Percentiles rank a stretch among this genome's conserved stretches.
Conservation (phyloP, 2,888 invertebrate species). For the Pandemis heparana region DNA sequence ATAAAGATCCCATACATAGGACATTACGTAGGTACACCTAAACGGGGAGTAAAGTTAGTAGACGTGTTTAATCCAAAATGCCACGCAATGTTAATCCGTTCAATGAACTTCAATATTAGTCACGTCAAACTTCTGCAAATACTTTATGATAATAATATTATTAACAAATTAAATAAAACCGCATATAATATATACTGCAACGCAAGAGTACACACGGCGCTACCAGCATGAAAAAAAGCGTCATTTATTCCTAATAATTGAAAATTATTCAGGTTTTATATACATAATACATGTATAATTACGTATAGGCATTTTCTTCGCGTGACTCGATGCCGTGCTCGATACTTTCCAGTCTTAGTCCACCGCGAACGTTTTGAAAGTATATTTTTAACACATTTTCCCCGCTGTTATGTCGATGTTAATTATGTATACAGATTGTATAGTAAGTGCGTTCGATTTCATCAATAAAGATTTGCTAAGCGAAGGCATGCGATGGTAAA, state of each 20-base stretch:
- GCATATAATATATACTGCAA: too few relatives aligned
- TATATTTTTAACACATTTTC: conserved; percentile 76
- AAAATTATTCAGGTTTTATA: conserved; percentile 51
- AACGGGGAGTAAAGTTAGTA: too few relatives aligned
- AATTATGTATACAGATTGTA: conserved; percentile 45
- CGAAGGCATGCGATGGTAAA: conserved; percentile 19
- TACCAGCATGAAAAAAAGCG: background rate
- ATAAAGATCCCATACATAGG: too few relatives aligned
- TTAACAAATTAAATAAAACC: too few relatives aligned
- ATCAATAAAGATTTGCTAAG: conserved; percentile 36
- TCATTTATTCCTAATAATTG: conserved; percentile 40
- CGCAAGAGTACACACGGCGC: conserved; percentile 1
- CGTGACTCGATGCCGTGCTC: conserved; percentile 62
- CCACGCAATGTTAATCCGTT: too few relatives aligned
- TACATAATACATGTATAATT: conserved; percentile 66
- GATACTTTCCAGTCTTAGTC: conserved; percentile 75
- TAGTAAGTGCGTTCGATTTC: conserved; percentile 33
- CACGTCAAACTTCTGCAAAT: background rate
- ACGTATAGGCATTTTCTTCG: conserved; percentile 60
- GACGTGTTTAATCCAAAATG: too few relatives aligned
- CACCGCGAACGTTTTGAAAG: conserved; percentile 66
- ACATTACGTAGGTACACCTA: too few relatives aligned
- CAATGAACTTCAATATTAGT: too few relatives aligned
- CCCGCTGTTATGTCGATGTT: conserved; percentile 70
- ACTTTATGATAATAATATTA: too few relatives aligned